Evolutionary conservation across 2,888 invertebrate genomes (phyloP), one percentile per base, ranked within the genome.

Genomic region (Drosophila suboccidentalis): DNA sequence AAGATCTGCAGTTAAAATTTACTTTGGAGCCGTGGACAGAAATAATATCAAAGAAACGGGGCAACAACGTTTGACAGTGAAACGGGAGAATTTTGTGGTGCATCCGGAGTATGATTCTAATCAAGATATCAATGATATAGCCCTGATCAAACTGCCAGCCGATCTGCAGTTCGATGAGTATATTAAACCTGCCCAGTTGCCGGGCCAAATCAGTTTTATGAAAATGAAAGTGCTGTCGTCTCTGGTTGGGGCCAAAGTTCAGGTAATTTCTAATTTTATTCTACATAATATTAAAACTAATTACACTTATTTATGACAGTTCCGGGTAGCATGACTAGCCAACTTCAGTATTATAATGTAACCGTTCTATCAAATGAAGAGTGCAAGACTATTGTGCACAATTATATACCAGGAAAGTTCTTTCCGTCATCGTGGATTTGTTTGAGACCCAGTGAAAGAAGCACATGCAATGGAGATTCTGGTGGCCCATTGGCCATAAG

Each of bases 401-500:
- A n/a, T n/a, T n/a, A n/a, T n/a, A n/a, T n/a, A n/a, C n/a, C n/a
- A n/a, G n/a, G n/a, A n/a, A n/a, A n/a, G n/a, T n/a, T n/a, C n/a
- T n/a, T n/a, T n/a, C n/a, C n/a, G n/a, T n/a, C n/a, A n/a, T n/a
- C n/a, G n/a, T n/a, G n/a, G n/a, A n/a, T n/a, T n/a, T n/a, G n/a
- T n/a, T n/a, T n/a, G n/a, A n/a, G n/a, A n/a, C n/a, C n/a, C 11
- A 17, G 34, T 15, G 10, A 15, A 34, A 41, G 34, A 0, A 0
- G 0, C 4, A 1, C 34, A 4, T 65, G 71, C 29, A 0, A 0
- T 0, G 51, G 47, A 2, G 65, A 65, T 19, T 72, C 72, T 32
- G 72, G 72, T 10, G 57, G 72, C 13, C 61, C 72, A 9, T 22
- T 72, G n/a, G 49, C 13, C 0, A 11, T 65, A 29, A 15, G 10